Conservation (phyloP, 2,888 invertebrate genomes). For the Prosapia bicincta region DNA sequence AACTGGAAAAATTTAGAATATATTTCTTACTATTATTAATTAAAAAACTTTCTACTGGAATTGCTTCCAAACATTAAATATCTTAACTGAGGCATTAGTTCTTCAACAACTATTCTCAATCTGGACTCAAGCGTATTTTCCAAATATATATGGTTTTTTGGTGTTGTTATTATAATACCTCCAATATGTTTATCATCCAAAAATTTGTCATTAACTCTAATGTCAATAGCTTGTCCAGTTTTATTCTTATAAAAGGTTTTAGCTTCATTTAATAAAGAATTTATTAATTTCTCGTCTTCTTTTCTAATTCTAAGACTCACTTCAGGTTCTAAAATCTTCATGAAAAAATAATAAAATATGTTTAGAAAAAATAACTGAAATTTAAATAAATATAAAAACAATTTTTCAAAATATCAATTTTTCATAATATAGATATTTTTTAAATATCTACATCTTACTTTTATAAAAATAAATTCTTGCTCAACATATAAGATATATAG, state of each 20-base stretch:
- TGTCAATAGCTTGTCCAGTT: conserved; percentile 3
- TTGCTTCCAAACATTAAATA: conserved; percentile 20
- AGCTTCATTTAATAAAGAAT: background rate
- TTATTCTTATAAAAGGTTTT: background rate
- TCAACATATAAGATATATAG: no score
- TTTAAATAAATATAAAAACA: no score
- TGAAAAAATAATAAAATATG: background rate
- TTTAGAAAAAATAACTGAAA: no score
- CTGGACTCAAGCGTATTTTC: conserved; percentile 29
- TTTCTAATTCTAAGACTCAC: conserved; percentile 16
- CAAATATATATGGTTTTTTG: conserved; percentile 5
- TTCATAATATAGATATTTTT: no score
- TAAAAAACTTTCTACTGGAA: conserved; percentile 5
- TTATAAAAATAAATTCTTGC: no score
- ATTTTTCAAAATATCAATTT: no score
- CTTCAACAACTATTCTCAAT: conserved; percentile 5
- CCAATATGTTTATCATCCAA: background rate
- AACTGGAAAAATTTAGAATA: no score
- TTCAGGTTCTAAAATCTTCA: conserved; percentile 24
- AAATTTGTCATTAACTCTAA: conserved; percentile 4
- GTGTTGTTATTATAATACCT: conserved; percentile 17
- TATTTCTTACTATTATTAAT: no score
- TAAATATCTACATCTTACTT: no score
- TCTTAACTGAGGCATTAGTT: conserved; percentile 23
- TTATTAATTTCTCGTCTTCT: background rate